Evolutionary conservation across 2,797 vertebrate genomes (phyloP), one percentile per base, ranked within the genome.

Genomic region (Sebastes baramenuke): DNA sequence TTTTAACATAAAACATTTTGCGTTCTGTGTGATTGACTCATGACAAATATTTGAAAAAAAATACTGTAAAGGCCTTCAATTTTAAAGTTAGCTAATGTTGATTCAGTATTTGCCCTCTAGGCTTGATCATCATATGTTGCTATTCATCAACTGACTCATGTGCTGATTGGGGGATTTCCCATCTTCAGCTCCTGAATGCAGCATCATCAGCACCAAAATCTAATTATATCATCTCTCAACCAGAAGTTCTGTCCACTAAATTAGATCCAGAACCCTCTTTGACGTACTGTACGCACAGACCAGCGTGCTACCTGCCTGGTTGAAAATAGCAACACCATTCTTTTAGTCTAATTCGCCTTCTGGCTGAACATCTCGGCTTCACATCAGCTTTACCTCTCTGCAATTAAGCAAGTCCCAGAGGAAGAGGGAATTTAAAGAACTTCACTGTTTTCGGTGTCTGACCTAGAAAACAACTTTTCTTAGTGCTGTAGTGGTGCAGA

Each of bases 381-480:
- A 85, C 81, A 85, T 79, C 64, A 88, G 83, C 56, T 81, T 80
- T 78, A 80, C 83, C 81, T 82, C 81, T 82, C 81, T 61, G 79
- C 75, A 91, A 90, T 88, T 89, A 88, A 84, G 58, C 29, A 61
- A 72, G 59, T 90, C 85, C 90, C 92, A 5, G 79, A 86, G 80
- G 88, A 86, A 69, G 64, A 80, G 42, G 38, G 22, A 76, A 85
- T 82, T 84, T 88, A 82, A 81, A 80, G 65, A 88, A 80, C 78
- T 79, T 83, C 42, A 46, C 76, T 80, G 86, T 88, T 89, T 76
- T 52, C 68, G 56, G 67, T 74, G 62, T 83, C 77, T 92, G 92
- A 93, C 92, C 92, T 89, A 92, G 86, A 92, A 87, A 92, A 89
- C 72, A 91, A 74, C 32, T 83, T 86, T 75, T 86, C 69, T 72